These are phyloP conservation scores for Pocillopora damicornis DNA, from an alignment of 64 coral and sea anemone genomes.

Conservation along the genomic window DNA sequence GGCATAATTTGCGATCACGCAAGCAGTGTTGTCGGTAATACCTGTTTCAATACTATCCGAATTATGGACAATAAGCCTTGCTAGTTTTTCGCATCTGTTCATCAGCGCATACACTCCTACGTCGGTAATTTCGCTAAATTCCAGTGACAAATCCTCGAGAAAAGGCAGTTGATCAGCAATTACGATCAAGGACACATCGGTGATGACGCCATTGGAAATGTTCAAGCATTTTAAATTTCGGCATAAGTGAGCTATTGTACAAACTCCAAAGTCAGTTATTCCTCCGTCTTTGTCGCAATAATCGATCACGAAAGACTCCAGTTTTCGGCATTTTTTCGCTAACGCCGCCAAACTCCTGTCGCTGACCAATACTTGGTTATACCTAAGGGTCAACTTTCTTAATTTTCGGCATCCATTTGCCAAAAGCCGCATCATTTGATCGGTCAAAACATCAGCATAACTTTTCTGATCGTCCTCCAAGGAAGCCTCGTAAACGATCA, in stretches of 20 bases:
- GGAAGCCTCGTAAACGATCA: slow-evolving; percentile 83
- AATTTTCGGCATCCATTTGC: slow-evolving; percentile 68
- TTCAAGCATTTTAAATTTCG: slow-evolving; percentile 70
- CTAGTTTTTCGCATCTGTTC: slow-evolving; percentile 71
- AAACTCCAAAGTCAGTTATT: slow-evolving; percentile 84
- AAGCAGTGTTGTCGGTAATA: slow-evolving; percentile 80
- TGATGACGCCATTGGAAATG: slow-evolving; percentile 80
- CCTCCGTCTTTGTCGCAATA: slow-evolving; percentile 76
- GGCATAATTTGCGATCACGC: slow-evolving; percentile 82
- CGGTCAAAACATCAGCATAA: slow-evolving; percentile 57
- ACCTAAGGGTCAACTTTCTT: slow-evolving; percentile 68
- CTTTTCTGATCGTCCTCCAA: slow-evolving; percentile 78
- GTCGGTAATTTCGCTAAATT: slow-evolving; percentile 85
- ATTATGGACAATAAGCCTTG: slow-evolving; percentile 77
- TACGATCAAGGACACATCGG: slow-evolving; percentile 71
- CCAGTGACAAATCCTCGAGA: slow-evolving; percentile 78
- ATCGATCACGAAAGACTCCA: slow-evolving; percentile 85
- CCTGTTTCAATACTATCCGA: slow-evolving; percentile 56
- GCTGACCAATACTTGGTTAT: slow-evolving; percentile 82
- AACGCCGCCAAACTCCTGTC: slow-evolving; percentile 65
- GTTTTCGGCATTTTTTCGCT: slow-evolving; percentile 65
- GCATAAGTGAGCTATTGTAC: slow-evolving; percentile 76
- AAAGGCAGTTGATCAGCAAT: slow-evolving; percentile 71
- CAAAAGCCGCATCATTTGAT: slow-evolving; percentile 79
- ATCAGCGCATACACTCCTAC: slow-evolving; percentile 79